phyloP scores from a whole-genome alignment of 2,888 invertebrate genomes.

The Pardosa pseudoannulata region DNA sequence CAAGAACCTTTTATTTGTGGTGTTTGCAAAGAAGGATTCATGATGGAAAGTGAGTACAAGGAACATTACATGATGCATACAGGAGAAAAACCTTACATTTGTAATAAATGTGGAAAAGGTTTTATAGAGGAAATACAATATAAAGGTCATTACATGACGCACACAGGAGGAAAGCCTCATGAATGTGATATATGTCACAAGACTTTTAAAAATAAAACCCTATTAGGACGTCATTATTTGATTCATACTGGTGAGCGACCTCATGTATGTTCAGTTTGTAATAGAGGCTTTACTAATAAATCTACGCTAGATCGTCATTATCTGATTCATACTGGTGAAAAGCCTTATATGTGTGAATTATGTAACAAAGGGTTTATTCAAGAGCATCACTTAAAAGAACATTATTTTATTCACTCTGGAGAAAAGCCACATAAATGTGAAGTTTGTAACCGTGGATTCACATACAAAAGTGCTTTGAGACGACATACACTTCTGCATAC shows the following conservation, averaged over 20 bases:
- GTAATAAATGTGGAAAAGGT: slow-evolving; percentile 45
- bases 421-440: slow-evolving; percentile 47
- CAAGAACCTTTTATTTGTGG: slow-evolving; percentile 58
- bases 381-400: slow-evolving; percentile 61
- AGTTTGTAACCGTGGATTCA: slow-evolving; percentile 47
- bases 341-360: slow-evolving; percentile 49
- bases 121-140: slow-evolving; percentile 35
- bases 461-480: slow-evolving; percentile 55
- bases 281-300: slow-evolving; percentile 62
- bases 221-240: slow-evolving; percentile 46
- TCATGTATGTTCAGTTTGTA: slow-evolving; percentile 51
- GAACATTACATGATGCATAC: slow-evolving; percentile 47
- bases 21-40: slow-evolving; percentile 52
- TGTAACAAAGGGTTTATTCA: slow-evolving; percentile 66
- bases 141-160: slow-evolving; percentile 50
- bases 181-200: slow-evolving; percentile 62
- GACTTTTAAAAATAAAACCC: slow-evolving; percentile 56
- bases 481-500: slow-evolving; percentile 44
- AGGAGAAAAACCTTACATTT: slow-evolving; percentile 43
- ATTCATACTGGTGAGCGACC: slow-evolving; percentile 59
- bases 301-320: slow-evolving; percentile 63
- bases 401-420: slow-evolving; percentile 55
- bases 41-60: slow-evolving; percentile 43
- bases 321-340: slow-evolving; percentile 59
- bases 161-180: slow-evolving; percentile 45